Conservation (phyloP, 2,113 vertebrate species). For the Mustelus asterias region DNA sequence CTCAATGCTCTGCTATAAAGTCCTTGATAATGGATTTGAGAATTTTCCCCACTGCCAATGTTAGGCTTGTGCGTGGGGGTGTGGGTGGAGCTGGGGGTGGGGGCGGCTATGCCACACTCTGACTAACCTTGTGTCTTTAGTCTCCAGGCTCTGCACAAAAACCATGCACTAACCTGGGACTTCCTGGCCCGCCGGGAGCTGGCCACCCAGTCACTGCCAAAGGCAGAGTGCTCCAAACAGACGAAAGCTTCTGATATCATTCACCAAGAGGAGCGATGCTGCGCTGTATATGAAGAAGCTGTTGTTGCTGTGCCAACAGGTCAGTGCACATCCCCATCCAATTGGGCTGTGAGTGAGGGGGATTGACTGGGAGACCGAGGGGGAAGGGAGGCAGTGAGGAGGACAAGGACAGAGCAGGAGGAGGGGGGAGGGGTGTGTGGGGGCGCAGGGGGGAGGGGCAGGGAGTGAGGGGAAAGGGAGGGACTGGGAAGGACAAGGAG, state of each 20-base stretch:
- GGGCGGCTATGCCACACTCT: background rate
- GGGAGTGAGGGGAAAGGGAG: too few relatives aligned
- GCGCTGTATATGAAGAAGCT: constrained; percentile 82
- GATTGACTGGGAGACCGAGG: background rate
- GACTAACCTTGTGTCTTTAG: constrained; percentile 48
- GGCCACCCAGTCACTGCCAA: constrained; percentile 48
- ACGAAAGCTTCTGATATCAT: constrained; percentile 60
- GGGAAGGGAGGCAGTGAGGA: background rate
- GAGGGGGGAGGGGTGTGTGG: background rate
- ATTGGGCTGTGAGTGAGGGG: background rate
- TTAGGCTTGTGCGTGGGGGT: too few relatives aligned
- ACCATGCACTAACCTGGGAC: constrained; percentile 79
- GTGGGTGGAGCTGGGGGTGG: too few relatives aligned
- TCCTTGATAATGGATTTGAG: too few relatives aligned
- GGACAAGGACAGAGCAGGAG: background rate
- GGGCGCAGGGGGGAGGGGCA: too few relatives aligned
- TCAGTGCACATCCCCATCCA: constrained; percentile 42
- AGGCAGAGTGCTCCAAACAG: constrained; percentile 59
- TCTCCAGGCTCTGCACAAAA: constrained; percentile 64
- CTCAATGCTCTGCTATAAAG: too few relatives aligned
- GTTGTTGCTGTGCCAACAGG: constrained; percentile 68
- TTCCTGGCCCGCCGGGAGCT: constrained; percentile 81
- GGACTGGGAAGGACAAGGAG: too few relatives aligned
- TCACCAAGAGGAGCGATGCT: constrained; percentile 71
- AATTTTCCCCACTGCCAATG: too few relatives aligned